Percentiles rank a stretch among this genome's conserved stretches.
Conservation (phyloP, 1,140 invertebrate genomes). For the Drosophila ogumai region DNA sequence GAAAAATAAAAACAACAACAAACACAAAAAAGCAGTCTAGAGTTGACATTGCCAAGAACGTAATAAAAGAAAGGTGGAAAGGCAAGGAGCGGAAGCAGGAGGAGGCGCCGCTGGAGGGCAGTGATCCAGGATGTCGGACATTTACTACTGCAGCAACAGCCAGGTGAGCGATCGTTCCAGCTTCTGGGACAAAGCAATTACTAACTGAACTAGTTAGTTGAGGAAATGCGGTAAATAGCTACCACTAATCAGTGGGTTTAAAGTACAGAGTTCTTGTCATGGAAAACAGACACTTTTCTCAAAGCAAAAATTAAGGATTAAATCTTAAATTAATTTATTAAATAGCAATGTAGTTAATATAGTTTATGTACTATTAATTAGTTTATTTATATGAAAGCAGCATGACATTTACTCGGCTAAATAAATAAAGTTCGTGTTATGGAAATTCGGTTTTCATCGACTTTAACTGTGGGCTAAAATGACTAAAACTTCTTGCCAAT, state of each 20-base stretch:
- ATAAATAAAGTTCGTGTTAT: too few species aligned
- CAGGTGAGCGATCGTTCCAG: constrained; percentile 51
- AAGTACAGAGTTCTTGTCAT: neutral
- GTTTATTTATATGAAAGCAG: too few species aligned
- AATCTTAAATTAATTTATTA: too few species aligned
- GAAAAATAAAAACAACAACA: neutral
- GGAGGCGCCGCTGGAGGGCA: constrained; percentile 15
- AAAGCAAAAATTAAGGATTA: too few species aligned
- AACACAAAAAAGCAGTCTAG: neutral
- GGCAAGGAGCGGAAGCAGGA: constrained; percentile 9
- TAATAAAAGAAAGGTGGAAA: neutral
- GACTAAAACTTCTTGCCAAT: too few species aligned
- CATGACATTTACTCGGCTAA: too few species aligned
- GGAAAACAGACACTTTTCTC: too few species aligned
- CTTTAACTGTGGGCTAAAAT: too few species aligned
- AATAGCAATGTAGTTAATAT: too few species aligned
- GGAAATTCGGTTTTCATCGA: too few species aligned
- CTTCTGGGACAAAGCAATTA: constrained; percentile 31
- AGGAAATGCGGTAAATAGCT: constrained; percentile 6
- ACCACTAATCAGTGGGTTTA: neutral
- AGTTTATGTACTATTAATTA: too few species aligned
- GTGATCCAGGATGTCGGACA: constrained; percentile 73
- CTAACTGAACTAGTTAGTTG: constrained; percentile 3
- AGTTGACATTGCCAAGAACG: neutral
- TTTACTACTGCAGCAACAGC: constrained; percentile 78